A percentile compares a stretch with the other conserved stretches of the same genome.
Evolutionary conservation across 2,113 vertebrate genomes (phyloP).

Genomic region (Chaetops frenatus): DNA sequence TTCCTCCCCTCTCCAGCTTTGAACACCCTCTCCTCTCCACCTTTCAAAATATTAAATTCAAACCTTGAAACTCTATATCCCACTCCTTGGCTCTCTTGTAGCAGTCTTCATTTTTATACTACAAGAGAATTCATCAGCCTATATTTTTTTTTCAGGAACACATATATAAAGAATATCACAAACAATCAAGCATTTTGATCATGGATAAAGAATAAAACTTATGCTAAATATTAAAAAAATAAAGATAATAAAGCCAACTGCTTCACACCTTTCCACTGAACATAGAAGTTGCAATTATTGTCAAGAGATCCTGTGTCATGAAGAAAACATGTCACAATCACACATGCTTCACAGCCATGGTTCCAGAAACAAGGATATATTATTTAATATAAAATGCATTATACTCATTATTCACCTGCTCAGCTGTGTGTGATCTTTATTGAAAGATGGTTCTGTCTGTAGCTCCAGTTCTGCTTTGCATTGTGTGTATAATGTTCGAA

Average conservation of each 20-base stretch:
- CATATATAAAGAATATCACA: neutral
- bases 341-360: neutral
- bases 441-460: constrained; percentile 87
- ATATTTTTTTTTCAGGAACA: neutral
- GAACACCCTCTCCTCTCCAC: neutral
- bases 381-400: neutral
- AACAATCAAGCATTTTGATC: neutral
- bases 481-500: constrained; percentile 89
- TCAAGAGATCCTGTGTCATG: neutral
- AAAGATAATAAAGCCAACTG: neutral
- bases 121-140: neutral
- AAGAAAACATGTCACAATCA: neutral
- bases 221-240: neutral
- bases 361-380: neutral
- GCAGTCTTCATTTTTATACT: neutral
- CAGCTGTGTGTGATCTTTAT: constrained; percentile 92
- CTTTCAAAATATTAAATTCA: neutral
- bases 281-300: neutral
- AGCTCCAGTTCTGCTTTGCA: constrained; percentile 92
- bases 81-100: neutral
- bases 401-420: constrained; percentile 81
- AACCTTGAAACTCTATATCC: neutral
- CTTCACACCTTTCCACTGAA: neutral
- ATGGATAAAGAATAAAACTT: neutral
- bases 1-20: neutral